Base-by-base conservation (phyloP, 1,140 invertebrate genomes). In the Oryzaephilus surinamensis region DNA sequence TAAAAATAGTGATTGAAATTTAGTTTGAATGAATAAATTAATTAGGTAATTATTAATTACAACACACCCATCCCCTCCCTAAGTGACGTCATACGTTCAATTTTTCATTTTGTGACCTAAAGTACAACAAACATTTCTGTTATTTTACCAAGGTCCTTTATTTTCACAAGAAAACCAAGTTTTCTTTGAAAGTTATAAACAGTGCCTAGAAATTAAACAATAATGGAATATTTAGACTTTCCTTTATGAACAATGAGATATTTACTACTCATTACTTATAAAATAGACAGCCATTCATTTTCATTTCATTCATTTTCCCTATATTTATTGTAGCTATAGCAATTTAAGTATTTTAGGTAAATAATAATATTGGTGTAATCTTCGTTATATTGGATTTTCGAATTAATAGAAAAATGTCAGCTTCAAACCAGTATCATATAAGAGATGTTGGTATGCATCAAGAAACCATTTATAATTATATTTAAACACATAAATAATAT, bases 21-120 rank as follows among this genome's bases (percentile, higher is more conserved):
- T n/a, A n/a, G n/a, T n/a, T n/a, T n/a, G n/a, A n/a, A n/a, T n/a
- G n/a, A n/a, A n/a, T n/a, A n/a, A n/a, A n/a, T n/a, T n/a, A n/a
- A n/a, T n/a, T n/a, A n/a, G n/a, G 19, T 20, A 37, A 13, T 28
- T 29, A 31, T 19, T 32, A 24, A 26, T 38, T 33, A 33, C 29
- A 39, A 38, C 41, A 38, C 38, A 43, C 32, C 33, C 32, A 34
- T 39, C 42, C 42, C 41, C 29, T 44, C 37, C 37, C 26, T 30
- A 14, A 29, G 42, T 48, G 45, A 48, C 45, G 45, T 48, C 45
- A 48, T 32, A 32, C 30, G 29, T 43, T 21, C 31, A 33, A 32
- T 38, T 43, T 38, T 34, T 43, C 32, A 32, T 29, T 32, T 43
- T 31, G 36, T 37, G 17, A 17, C 20, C 20, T 18, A 37, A 28